phyloP scores from a whole-genome alignment of 2,113 vertebrate genomes.

The Dicerorhinus sumatrensis region DNA sequence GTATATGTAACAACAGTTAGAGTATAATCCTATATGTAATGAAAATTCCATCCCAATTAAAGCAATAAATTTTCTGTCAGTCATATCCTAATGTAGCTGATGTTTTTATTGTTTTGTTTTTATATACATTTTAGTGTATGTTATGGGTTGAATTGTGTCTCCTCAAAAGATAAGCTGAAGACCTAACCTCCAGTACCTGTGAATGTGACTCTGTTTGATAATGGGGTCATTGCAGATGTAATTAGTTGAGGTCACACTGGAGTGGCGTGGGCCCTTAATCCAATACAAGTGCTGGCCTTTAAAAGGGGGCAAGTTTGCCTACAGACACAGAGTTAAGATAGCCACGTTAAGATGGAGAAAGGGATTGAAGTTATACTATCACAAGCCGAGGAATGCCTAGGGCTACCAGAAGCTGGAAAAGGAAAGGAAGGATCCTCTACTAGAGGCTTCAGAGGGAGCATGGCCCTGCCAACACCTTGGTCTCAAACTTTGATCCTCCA shows the following conservation, averaged over 20 bases:
- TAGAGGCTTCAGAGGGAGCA: neutral
- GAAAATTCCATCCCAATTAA: neutral
- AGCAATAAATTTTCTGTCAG: neutral
- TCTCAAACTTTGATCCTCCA: neutral
- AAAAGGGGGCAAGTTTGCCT: neutral
- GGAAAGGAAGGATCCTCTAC: neutral
- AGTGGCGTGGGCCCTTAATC: neutral
- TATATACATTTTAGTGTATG: neutral
- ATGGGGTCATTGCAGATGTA: neutral
- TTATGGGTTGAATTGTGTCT: neutral
- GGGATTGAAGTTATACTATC: neutral
- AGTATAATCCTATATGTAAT: neutral
- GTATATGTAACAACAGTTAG: neutral
- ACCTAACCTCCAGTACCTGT: neutral
- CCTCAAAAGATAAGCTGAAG: neutral
- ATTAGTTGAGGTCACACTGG: neutral
- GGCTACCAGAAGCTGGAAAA: neutral
- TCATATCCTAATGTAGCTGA: neutral
- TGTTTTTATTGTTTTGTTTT: neutral
- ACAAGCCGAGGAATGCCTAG: neutral
- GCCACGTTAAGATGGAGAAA: neutral
- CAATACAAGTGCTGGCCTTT: neutral
- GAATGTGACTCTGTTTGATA: neutral
- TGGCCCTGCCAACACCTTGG: rapidly evolving
- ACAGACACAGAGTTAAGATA: neutral